Conservation (phyloP, 1,140 invertebrate genomes). For the Micrasema longulum region DNA sequence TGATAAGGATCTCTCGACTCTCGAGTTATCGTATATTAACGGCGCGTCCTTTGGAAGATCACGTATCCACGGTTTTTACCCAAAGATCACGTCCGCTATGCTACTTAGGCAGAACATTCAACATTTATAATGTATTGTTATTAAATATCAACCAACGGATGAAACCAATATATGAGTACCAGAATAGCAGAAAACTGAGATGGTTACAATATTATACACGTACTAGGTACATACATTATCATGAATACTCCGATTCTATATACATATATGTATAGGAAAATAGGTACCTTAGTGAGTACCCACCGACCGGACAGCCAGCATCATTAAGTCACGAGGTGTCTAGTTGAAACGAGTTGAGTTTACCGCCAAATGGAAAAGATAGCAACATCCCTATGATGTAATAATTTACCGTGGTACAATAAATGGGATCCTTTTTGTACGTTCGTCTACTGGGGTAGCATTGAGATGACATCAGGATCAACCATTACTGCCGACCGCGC, state of each 20-base stretch:
- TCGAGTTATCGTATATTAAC: not conserved
- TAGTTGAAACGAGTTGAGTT: not conserved
- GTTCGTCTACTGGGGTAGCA: not conserved
- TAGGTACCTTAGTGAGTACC: too few species aligned
- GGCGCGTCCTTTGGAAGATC: not conserved
- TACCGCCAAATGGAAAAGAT: conserved; percentile 1
- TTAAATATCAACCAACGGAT: too few species aligned
- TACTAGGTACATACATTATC: too few species aligned
- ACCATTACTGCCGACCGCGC: conserved; percentile 29
- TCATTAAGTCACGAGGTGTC: conserved; percentile 25
- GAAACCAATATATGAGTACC: too few species aligned
- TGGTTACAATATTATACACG: conserved; percentile 2
- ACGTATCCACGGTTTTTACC: too few species aligned
- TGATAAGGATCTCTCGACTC: not conserved
- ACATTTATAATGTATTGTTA: too few species aligned
- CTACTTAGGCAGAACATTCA: too few species aligned
- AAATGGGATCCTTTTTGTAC: not conserved
- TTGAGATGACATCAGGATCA: not conserved
- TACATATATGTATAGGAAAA: too few species aligned
- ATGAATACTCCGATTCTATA: conserved; percentile 24
- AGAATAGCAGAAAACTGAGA: conserved; percentile 29
- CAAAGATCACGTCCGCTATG: too few species aligned
- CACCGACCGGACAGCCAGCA: conserved; percentile 24
- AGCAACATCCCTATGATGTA: not conserved
- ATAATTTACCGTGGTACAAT: not conserved